Conservation (phyloP, 92 coral and sea anemone genomes). For the Anthopleura xanthogrammica region DNA sequence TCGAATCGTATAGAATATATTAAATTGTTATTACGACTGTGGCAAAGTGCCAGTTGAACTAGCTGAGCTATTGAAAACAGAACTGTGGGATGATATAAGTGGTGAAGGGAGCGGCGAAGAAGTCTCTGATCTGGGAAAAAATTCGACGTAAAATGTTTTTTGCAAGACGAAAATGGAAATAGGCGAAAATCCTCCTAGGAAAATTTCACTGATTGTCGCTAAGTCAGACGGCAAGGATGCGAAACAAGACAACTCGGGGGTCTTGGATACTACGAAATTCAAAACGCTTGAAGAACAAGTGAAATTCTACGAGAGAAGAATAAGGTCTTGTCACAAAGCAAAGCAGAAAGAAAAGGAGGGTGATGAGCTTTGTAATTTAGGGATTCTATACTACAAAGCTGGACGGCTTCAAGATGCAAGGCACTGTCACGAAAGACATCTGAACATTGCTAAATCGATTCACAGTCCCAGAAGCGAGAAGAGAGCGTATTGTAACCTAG, state of each 20-base stretch:
- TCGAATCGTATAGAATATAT: constrained; percentile 5
- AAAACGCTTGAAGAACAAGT: constrained; percentile 75
- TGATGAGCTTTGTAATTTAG: constrained; percentile 83
- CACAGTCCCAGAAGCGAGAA: constrained; percentile 67
- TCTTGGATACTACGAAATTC: constrained; percentile 28
- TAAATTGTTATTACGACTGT: constrained; percentile 11
- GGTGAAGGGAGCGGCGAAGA: neutral
- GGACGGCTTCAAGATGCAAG: constrained; percentile 73
- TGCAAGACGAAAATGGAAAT: neutral
- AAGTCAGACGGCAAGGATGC: neutral
- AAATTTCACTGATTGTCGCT: neutral
- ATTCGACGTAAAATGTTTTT: neutral
- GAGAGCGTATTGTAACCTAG: constrained; percentile 91
- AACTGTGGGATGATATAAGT: neutral
- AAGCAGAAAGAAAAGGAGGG: constrained; percentile 78
- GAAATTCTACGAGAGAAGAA: constrained; percentile 65
- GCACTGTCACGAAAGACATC: constrained; percentile 87
- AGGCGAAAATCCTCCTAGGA: constrained; percentile 11
- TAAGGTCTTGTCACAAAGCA: constrained; percentile 73
- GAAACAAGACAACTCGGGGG: neutral
- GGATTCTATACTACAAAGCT: constrained; percentile 90
- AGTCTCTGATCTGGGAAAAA: neutral
- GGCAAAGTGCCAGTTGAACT: constrained; percentile 29
- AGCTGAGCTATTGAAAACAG: constrained; percentile 3
- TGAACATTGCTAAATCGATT: constrained; percentile 57